Evolutionary conservation across 2,888 invertebrate genomes (phyloP).

Genomic region (Heliconius cydno): DNA sequence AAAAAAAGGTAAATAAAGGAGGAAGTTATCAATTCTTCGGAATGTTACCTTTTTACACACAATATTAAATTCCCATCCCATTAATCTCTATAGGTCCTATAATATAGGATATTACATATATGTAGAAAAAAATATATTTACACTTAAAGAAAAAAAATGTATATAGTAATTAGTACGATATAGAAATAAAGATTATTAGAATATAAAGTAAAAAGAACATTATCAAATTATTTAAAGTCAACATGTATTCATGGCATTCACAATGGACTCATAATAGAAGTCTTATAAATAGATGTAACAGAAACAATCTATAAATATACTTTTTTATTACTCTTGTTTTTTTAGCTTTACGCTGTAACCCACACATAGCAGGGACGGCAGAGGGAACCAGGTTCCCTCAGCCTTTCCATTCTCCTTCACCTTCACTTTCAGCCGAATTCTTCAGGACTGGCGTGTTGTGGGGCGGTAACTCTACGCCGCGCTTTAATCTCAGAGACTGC

Average conservation of each 20-base stretch:
- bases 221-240: constrained; percentile 1
- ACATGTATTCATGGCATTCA: background rate
- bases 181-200: background rate
- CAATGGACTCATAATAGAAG: background rate
- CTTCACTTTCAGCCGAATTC: background rate
- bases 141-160: background rate
- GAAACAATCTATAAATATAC: constrained; percentile 3
- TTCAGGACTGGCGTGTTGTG: background rate
- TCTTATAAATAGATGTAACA: constrained; percentile 19
- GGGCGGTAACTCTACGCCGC: too few relatives aligned
- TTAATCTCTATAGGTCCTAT: background rate
- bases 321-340: background rate
- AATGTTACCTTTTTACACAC: too few relatives aligned
- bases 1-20: too few relatives aligned
- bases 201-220: background rate
- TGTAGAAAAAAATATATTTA: background rate
- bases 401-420: background rate
- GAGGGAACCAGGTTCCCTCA: background rate
- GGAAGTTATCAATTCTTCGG: too few relatives aligned
- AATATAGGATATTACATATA: background rate
- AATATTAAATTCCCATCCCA: background rate
- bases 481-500: too few relatives aligned
- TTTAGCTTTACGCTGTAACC: background rate
- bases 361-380: background rate
- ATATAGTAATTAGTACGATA: background rate